Conservation (phyloP, 2,113 vertebrate genomes). For the Coptodon rendalli region DNA sequence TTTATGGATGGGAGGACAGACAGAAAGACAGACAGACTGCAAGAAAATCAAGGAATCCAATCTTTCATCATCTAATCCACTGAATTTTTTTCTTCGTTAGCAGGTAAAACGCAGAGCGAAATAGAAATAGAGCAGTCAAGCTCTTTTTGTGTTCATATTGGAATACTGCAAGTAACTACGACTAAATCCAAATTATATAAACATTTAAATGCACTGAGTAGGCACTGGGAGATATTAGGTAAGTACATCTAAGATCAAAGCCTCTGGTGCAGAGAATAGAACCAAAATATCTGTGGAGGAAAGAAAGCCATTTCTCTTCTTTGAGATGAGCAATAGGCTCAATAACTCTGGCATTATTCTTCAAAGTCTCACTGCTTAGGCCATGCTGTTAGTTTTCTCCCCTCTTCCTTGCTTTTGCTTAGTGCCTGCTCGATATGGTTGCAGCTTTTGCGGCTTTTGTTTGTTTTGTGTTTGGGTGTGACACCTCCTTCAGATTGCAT, state of each 20-base stretch:
- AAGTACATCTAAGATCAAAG: conserved; percentile 20
- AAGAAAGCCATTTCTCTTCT: conserved; percentile 1
- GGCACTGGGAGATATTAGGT: background rate
- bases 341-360: conserved; percentile 29
- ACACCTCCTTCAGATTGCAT: background rate
- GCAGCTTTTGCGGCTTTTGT: background rate
- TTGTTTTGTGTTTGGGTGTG: background rate
- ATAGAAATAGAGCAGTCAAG: background rate
- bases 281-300: background rate
- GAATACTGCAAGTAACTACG: background rate
- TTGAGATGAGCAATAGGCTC: conserved; percentile 1
- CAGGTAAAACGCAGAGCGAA: background rate
- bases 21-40: background rate
- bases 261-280: background rate
- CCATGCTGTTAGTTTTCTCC: background rate
- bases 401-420: background rate
- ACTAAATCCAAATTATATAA: background rate
- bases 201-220: background rate
- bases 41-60: background rate
- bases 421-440: background rate
- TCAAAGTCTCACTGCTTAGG: background rate
- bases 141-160: background rate
- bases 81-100: background rate
- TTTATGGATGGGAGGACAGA: background rate
- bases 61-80: background rate